Conservation (phyloP, 1,140 invertebrate genomes). For the Orchesella cincta region DNA sequence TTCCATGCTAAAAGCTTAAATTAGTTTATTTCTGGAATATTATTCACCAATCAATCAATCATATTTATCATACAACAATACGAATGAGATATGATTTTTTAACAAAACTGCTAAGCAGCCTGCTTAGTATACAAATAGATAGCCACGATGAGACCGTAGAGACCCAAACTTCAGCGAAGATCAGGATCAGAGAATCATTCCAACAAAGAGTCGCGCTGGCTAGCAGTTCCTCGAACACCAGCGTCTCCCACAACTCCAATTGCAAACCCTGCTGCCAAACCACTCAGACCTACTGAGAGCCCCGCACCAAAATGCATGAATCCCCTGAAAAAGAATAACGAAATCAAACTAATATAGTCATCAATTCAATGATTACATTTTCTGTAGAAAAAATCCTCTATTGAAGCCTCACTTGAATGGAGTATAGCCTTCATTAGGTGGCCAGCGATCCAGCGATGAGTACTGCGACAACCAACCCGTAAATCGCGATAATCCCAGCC, state of each 20-base stretch:
- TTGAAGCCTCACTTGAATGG: slow-evolving; percentile 91
- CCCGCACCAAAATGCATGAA: slow-evolving; percentile 97
- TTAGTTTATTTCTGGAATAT: no score
- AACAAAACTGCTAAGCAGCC: no score
- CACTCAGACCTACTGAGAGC: slow-evolving; percentile 93
- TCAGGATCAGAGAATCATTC: slow-evolving; percentile 99
- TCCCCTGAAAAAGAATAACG: slow-evolving; percentile 67
- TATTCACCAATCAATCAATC: no score
- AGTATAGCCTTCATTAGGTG: slow-evolving; percentile 65
- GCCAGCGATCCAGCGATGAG: slow-evolving; percentile 85
- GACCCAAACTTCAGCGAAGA: slow-evolving; percentile 99
- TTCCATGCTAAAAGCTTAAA: no score
- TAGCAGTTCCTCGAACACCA: slow-evolving; percentile 96
- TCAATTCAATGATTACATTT: no score
- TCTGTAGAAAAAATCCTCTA: no score
- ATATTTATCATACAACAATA: no score
- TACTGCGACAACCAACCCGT: slow-evolving; percentile 97
- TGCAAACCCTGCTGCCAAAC: slow-evolving; percentile 95
- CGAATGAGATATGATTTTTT: no score
- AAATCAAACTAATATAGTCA: slow-evolving; percentile 4
- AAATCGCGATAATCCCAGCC: slow-evolving; percentile 99
- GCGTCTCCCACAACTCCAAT: slow-evolving; percentile 99
- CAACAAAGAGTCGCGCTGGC: slow-evolving; percentile 96
- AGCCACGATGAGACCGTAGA: slow-evolving; percentile 98
- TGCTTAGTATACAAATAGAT: slow-evolving; percentile 92